A percentile compares a stretch with the other conserved stretches of the same genome.
Evolutionary conservation across 2,113 vertebrate genomes (phyloP).

Genomic region (Litocranius walleri): DNA sequence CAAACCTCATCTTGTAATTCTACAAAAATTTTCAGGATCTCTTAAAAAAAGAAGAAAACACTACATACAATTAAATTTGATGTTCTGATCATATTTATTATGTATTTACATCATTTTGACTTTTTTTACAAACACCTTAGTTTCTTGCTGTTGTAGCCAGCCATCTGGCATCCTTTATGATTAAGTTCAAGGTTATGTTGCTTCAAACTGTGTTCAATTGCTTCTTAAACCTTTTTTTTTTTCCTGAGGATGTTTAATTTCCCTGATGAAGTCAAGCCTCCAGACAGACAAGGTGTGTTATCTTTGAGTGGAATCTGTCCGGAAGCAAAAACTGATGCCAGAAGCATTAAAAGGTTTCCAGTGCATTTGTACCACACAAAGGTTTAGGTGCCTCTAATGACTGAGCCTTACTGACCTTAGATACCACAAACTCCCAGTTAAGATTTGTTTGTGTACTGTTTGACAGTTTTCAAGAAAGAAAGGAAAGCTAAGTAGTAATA

Average conservation of each 20-base stretch:
- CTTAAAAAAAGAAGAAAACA: neutral
- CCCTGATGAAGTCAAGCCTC: neutral
- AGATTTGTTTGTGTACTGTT: neutral
- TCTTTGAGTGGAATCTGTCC: neutral
- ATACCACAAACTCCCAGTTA: neutral
- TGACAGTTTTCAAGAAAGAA: neutral
- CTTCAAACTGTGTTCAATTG: neutral
- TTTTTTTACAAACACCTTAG: neutral
- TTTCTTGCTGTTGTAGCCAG: neutral
- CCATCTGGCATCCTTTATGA: neutral
- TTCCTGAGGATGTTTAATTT: neutral
- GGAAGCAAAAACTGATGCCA: neutral
- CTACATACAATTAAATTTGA: neutral
- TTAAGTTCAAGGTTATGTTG: neutral
- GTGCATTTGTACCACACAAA: neutral
- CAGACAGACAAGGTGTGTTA: neutral
- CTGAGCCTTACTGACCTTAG: neutral
- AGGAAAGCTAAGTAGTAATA: neutral
- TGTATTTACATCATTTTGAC: neutral
- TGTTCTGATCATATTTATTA: neutral
- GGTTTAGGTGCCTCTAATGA: neutral
- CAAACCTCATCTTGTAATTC: neutral
- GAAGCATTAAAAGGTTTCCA: neutral
- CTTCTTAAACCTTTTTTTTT: neutral
- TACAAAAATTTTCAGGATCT: neutral